Percentiles rank a stretch among this genome's conserved stretches.
phyloP scores from a whole-genome alignment of 2,113 vertebrate species.

The Syngnathus typhle region DNA sequence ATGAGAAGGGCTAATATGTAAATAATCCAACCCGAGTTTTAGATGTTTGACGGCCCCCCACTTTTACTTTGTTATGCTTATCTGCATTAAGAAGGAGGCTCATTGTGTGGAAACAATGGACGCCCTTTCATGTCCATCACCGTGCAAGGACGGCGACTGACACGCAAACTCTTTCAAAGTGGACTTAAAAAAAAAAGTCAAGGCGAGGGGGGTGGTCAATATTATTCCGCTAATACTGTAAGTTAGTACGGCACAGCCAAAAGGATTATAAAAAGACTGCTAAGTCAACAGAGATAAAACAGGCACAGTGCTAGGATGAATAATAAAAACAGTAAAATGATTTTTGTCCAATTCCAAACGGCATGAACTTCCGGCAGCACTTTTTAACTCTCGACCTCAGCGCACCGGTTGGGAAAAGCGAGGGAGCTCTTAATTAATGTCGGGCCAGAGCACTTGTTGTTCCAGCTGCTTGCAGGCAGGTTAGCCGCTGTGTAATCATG shows the following conservation, averaged over 20 bases:
- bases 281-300: not conserved
- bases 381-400: slow-evolving; percentile 43
- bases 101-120: slow-evolving; percentile 66
- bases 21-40: slow-evolving; percentile 63
- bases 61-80: slow-evolving; percentile 74
- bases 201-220: no score
- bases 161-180: slow-evolving; percentile 73
- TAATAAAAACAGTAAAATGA: not conserved
- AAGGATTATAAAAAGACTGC: no score
- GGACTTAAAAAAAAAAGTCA: not conserved
- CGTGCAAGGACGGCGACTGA: slow-evolving; percentile 80
- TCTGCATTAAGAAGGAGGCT: slow-evolving; percentile 61
- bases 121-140: slow-evolving; percentile 76
- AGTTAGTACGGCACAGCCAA: not conserved
- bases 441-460: slow-evolving; percentile 69
- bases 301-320: not conserved
- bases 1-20: slow-evolving; percentile 53
- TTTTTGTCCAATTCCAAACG: slow-evolving; percentile 13
- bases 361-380: slow-evolving; percentile 20
- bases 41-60: slow-evolving; percentile 69
- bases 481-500: slow-evolving; percentile 64
- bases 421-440: slow-evolving; percentile 68
- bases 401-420: slow-evolving; percentile 62
- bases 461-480: slow-evolving; percentile 70
- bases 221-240: not conserved